Conservation (phyloP, 37 sponge, comb jelly and placozoan species). For the Theonella swinhoei region DNA sequence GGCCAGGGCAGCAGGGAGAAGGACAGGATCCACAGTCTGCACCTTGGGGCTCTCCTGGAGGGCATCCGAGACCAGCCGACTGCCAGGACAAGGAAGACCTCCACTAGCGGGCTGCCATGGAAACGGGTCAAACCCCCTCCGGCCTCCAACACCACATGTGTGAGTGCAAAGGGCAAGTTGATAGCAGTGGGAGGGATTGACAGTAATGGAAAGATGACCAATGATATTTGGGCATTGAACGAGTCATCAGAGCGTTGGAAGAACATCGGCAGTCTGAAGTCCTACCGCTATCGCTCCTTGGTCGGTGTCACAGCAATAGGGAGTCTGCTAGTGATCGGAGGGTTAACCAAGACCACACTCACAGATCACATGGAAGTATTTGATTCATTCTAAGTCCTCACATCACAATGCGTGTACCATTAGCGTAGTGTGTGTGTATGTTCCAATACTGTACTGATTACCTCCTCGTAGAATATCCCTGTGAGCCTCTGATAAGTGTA, state of each 20-base stretch:
- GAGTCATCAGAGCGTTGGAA: neutral
- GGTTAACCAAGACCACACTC: neutral
- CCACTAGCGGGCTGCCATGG: neutral
- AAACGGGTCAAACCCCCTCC: neutral
- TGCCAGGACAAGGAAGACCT: neutral
- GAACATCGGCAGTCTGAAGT: neutral
- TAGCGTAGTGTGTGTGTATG: neutral
- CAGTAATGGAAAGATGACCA: neutral
- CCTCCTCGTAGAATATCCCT: slow-evolving; percentile 82
- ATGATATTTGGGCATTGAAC: neutral
- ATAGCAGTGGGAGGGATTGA: slow-evolving; percentile 6
- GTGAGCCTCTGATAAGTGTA: slow-evolving; percentile 76
- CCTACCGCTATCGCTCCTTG: neutral
- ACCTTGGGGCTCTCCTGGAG: neutral
- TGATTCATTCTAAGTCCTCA: neutral
- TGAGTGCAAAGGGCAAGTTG: neutral
- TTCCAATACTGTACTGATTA: neutral
- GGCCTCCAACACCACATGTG: neutral
- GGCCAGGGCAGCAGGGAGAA: neutral
- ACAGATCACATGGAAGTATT: neutral
- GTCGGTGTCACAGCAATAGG: neutral
- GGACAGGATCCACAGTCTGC: neutral
- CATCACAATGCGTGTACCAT: no score
- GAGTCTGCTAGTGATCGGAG: slow-evolving; percentile 4
- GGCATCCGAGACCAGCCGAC: neutral